Evolutionary conservation across 2,797 vertebrate species (phyloP).

Genomic region (Onychomys arenicola): DNA sequence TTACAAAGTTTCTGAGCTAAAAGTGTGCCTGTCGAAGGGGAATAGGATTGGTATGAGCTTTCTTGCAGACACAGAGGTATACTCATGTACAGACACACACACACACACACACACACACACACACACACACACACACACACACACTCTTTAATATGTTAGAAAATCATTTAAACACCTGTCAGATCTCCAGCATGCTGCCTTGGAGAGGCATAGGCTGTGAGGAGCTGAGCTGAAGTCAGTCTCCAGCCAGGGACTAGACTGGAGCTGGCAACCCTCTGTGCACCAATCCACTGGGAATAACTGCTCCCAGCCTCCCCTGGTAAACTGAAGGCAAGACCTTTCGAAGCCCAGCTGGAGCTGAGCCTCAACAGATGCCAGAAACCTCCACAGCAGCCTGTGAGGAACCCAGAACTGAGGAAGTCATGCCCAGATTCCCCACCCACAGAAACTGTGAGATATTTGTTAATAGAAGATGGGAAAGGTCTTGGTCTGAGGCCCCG

Average conservation of each 20-base stretch:
- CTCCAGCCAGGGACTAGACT: neutral
- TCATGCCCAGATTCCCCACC: neutral
- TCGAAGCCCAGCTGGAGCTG: neutral
- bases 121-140: neutral
- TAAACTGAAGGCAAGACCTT: neutral
- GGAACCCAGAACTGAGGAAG: neutral
- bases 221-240: neutral
- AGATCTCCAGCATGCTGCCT: neutral
- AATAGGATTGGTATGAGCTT: neutral
- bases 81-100: neutral
- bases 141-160: neutral
- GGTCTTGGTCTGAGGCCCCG: neutral
- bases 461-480: neutral
- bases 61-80: neutral
- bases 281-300: neutral
- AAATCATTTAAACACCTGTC: neutral
- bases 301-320: neutral
- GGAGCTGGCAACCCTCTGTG: neutral
- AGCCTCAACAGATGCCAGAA: neutral
- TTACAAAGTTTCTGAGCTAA: constrained; percentile 35
- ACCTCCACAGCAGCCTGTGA: neutral
- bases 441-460: neutral
- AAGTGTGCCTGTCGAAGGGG: neutral
- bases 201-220: neutral
- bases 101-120: no score